These are phyloP conservation scores for Microtus montanus DNA, from an alignment of 2,113 vertebrate genomes.

Conservation along the genomic window DNA sequence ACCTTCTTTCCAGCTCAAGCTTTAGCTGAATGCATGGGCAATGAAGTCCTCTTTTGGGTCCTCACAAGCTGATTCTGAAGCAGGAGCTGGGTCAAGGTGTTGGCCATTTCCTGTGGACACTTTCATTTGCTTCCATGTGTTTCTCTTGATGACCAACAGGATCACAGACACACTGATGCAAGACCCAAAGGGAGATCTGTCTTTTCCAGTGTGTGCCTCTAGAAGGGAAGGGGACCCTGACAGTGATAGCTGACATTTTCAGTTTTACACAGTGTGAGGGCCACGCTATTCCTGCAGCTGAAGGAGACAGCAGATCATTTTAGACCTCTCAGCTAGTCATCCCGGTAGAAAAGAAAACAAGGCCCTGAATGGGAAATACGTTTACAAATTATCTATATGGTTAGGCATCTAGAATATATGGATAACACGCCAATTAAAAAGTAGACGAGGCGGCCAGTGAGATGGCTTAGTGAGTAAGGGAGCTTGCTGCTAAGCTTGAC, in stretches of 20 bases:
- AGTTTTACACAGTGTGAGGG: neutral
- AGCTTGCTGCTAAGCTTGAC: neutral
- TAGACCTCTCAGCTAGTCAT: neutral
- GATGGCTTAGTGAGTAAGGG: neutral
- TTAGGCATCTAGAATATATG: neutral
- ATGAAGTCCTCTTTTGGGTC: neutral
- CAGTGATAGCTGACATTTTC: neutral
- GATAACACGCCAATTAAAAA: neutral
- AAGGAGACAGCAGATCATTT: neutral
- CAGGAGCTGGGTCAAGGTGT: neutral
- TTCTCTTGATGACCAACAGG: neutral
- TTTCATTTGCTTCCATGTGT: neutral
- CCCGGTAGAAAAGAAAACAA: neutral
- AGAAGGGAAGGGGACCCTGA: neutral
- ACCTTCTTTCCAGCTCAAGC: neutral
- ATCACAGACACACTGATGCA: neutral
- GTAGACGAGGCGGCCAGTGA: neutral
- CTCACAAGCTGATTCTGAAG: neutral
- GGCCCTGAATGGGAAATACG: neutral
- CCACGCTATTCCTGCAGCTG: neutral
- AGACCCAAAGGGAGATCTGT: neutral
- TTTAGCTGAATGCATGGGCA: neutral
- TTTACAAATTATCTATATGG: neutral
- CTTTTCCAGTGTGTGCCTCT: neutral
- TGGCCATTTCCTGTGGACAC: conserved; percentile 12